phyloP scores from a whole-genome alignment of 2,797 vertebrate genomes.

The Paramormyrops hopkinsi region DNA sequence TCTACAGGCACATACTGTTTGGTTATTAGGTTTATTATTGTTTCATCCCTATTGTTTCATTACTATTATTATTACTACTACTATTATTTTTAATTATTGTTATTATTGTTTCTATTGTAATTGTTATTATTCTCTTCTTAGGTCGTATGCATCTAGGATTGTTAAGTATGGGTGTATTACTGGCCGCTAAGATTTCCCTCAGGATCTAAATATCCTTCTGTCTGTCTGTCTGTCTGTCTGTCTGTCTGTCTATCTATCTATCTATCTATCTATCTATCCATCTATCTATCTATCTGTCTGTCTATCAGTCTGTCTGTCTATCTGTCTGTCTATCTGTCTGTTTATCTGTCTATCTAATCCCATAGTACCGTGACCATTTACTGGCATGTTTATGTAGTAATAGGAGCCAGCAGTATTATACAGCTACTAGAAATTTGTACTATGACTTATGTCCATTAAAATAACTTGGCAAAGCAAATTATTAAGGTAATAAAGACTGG shows the following conservation, averaged over 20 bases:
- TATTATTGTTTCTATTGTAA: background rate
- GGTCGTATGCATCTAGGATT: background rate
- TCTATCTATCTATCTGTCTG: background rate
- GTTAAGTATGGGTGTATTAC: background rate
- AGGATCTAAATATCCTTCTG: background rate
- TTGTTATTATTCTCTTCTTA: background rate
- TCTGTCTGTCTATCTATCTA: background rate
- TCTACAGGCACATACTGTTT: background rate
- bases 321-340: background rate
- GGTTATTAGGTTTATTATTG: background rate
- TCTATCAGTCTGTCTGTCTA: background rate
- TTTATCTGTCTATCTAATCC: background rate
- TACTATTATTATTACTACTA: background rate
- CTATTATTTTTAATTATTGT: background rate
- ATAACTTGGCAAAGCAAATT: background rate
- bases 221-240: background rate
- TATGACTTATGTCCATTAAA: background rate
- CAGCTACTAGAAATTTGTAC: background rate
- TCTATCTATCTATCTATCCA: background rate
- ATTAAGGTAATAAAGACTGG: background rate
- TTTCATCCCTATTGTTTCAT: background rate
- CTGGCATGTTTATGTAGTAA: background rate
- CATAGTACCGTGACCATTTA: background rate
- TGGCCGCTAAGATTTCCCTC: background rate
- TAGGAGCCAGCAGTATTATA: background rate